Evolutionary conservation across 1,140 invertebrate species (phyloP), one percentile per base, ranked within the genome.

Genomic region (Drosophila nigrodunni): DNA sequence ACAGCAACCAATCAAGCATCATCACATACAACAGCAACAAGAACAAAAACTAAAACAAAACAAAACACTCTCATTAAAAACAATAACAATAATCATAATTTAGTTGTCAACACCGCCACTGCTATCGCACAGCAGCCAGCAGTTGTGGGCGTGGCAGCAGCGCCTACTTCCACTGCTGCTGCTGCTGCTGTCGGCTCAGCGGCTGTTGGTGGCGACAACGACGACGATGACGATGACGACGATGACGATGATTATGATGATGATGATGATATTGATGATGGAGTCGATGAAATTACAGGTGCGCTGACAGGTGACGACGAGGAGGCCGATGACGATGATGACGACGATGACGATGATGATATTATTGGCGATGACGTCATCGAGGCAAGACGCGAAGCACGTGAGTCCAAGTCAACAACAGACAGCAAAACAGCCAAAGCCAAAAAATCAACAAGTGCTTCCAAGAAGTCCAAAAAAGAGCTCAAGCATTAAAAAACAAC

Each of bases 351-450:
- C 74, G 94, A 95, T 57, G 95, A 95, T 67, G 94, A 94, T 81
- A 93, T 94, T 60, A 94, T 93, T 74, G 94, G 95, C 74, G 93
- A 94, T 61, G 94, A 96, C 87, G 95, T 96, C 90, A 95, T 95
- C 82, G 94, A 94, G 91, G 94, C 95, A 73, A 94, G 94, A 93
- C 93, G 94, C 85, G 81, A 92, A 92, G 94, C 96, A 96, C 95
- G 96, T 96, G 96, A 96, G 96, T 96, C 96, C 89, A 96, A 96
- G 95, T 94, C 95, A 93, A 92, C 94, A 93, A 93, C 93, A 90
- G 85, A 80, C 82, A 85, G 73, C 72, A 90, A 89, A 83, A 70
- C 71, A 87, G 67, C 75, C 76, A 93, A 88, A 89, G 85, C 91
- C 91, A 93, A 93, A 94, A 94, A 94, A 94, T 90, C 90, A 81